Conservation (phyloP, 2,888 invertebrate genomes). For the Synergus umbraculus region DNA sequence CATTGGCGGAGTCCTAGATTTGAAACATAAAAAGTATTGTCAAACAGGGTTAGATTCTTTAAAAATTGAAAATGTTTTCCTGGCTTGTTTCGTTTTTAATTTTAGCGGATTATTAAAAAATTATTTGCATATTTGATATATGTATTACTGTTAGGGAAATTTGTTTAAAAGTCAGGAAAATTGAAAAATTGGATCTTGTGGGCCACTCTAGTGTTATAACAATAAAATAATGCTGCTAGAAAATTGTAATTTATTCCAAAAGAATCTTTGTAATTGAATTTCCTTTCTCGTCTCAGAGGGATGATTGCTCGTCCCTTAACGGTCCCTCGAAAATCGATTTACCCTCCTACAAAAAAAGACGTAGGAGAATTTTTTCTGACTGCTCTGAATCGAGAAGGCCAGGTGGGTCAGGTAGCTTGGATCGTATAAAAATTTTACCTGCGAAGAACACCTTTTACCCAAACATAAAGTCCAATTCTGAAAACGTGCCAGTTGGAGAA, state of each 20-base stretch:
- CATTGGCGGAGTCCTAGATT: neutral
- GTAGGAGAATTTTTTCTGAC: slow-evolving; percentile 28
- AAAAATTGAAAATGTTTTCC: too few relatives aligned
- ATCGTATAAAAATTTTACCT: slow-evolving; percentile 49
- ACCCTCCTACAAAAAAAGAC: slow-evolving; percentile 9
- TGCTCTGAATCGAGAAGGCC: slow-evolving; percentile 58
- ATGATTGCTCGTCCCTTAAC: slow-evolving; percentile 12
- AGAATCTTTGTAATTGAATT: neutral
- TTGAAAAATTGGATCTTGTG: too few relatives aligned
- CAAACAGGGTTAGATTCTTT: too few relatives aligned
- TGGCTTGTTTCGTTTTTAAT: too few relatives aligned
- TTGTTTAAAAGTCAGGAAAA: too few relatives aligned
- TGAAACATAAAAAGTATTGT: neutral
- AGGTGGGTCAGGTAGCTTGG: slow-evolving; percentile 71
- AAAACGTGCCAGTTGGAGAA: neutral
- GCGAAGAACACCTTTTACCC: slow-evolving; percentile 45
- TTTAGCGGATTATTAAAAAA: too few relatives aligned
- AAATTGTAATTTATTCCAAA: too few relatives aligned
- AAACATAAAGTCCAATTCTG: slow-evolving; percentile 35
- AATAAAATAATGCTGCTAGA: too few relatives aligned
- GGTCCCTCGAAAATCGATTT: slow-evolving; percentile 35
- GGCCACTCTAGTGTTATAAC: too few relatives aligned
- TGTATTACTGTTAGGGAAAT: too few relatives aligned
- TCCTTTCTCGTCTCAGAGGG: neutral
- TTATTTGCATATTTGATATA: too few relatives aligned